These are phyloP conservation scores for Mus caroli DNA, from an alignment of 2,797 vertebrate genomes.

Conservation along the genomic window DNA sequence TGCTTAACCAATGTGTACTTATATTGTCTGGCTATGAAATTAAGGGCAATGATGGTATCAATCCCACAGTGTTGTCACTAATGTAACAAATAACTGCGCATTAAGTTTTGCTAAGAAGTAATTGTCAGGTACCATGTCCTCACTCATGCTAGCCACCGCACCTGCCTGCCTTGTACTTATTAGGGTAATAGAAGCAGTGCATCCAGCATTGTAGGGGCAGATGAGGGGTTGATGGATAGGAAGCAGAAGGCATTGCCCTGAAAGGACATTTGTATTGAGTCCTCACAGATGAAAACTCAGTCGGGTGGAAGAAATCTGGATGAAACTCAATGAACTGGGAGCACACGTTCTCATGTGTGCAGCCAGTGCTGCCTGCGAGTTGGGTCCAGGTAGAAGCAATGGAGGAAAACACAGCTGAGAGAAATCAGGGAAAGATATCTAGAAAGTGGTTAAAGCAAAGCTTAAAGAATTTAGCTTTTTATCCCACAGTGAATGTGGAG, in stretches of 20 bases:
- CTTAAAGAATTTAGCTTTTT: background rate
- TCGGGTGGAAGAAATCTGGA: constrained; percentile 3
- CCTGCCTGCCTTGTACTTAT: constrained; percentile 23
- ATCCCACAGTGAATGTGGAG: background rate
- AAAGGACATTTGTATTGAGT: background rate
- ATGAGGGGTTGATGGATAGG: background rate
- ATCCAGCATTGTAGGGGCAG: background rate
- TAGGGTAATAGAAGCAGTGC: background rate
- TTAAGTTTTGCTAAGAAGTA: constrained; percentile 5
- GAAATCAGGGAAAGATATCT: background rate
- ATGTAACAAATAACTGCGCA: background rate
- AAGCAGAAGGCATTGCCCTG: background rate
- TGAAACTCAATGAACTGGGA: background rate
- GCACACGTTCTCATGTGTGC: background rate
- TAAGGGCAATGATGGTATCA: background rate
- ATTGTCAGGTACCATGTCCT: background rate
- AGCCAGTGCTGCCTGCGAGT: background rate
- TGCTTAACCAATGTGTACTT: background rate
- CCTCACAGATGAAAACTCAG: background rate
- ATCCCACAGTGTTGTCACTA: background rate
- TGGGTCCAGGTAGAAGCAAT: background rate
- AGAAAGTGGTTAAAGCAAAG: constrained; percentile 6
- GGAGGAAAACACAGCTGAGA: background rate
- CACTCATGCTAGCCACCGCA: background rate
- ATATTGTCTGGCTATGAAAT: background rate